Evolutionary conservation across 2,888 invertebrate species (phyloP), one percentile per base, ranked within the genome.

Genomic region (Pherbina coryleti): DNA sequence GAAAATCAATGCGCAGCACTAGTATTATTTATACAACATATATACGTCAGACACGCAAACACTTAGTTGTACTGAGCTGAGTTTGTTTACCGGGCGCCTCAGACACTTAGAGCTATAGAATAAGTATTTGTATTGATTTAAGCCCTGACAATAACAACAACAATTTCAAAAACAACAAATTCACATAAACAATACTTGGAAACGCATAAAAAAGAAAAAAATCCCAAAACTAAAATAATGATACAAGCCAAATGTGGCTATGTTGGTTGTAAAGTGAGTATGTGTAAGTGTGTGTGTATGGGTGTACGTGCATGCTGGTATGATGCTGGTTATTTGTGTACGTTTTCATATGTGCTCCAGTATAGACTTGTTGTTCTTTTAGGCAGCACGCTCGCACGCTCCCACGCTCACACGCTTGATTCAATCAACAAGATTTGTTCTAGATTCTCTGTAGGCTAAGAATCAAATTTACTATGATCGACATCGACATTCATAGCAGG

Each of bases 361-460:
- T 3, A 22, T 55, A n/a, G 8, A 19, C 55, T 19, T 66, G n/a
- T 34, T 66, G 8, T 34, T 34, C 34, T 66, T 66, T 66, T 31
- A 62, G 9, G 17, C 62, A 25, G 28, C 64, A 64, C 34, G 28
- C 28, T 14, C 17, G 28, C 44, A 44, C 11, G 44, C 44, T 44
- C 3, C 17, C 44, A 44, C 11, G 44, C 44, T 44, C 3, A 14
- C 14, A 66, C 64, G 31, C 28, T 17, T 5, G 17, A 66, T 66
- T 66, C 34, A 66, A 37, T 66, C 31, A 66, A 66, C 64, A 66
- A 34, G 64, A 66, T 31, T 66, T 66, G 44, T 19, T 28, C n/a
- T 31, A 25, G 31, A 31, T 28, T 31, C 34, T 64, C 34, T 64
- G 64, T 17, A 31, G 64, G 64, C 64, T 17, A 64, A 4, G 37